Conservation (phyloP, 2,888 invertebrate genomes). For the Penaeus monodon region DNA sequence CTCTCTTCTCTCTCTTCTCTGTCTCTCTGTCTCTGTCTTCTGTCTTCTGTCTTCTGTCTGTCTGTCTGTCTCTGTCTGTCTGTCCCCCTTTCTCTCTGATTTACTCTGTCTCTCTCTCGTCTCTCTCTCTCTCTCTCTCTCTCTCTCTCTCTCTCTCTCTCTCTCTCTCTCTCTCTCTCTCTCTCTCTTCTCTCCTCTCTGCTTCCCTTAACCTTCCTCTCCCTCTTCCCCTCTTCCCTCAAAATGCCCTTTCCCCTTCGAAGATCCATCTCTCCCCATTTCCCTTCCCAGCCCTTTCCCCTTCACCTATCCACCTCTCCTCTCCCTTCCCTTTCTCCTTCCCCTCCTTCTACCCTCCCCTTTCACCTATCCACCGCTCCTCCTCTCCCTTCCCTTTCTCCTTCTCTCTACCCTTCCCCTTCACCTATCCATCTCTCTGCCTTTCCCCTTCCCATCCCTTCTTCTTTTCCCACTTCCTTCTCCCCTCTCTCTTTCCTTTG, state of each 20-base stretch:
- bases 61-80: conserved; percentile 4
- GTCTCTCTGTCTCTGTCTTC: neutral
- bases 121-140: neutral
- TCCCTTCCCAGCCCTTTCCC: too few species aligned
- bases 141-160: neutral
- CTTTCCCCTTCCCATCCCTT: neutral
- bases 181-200: too few species aligned
- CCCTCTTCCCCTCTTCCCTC: too few species aligned
- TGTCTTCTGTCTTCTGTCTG: neutral
- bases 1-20: neutral
- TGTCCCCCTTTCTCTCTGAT: neutral
- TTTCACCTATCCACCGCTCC: too few species aligned
- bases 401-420: too few species aligned
- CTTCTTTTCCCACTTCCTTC: neutral
- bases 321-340: too few species aligned
- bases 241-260: too few species aligned
- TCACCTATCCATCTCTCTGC: neutral
- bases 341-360: too few species aligned
- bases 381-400: too few species aligned
- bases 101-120: neutral
- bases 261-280: too few species aligned
- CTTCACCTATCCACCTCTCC: too few species aligned
- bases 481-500: neutral
- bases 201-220: too few species aligned
- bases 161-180: neutral